Percentiles rank a stretch among this genome's conserved stretches.
Evolutionary conservation across 2,888 invertebrate species (phyloP).

Genomic region (Ditula angustiorana): DNA sequence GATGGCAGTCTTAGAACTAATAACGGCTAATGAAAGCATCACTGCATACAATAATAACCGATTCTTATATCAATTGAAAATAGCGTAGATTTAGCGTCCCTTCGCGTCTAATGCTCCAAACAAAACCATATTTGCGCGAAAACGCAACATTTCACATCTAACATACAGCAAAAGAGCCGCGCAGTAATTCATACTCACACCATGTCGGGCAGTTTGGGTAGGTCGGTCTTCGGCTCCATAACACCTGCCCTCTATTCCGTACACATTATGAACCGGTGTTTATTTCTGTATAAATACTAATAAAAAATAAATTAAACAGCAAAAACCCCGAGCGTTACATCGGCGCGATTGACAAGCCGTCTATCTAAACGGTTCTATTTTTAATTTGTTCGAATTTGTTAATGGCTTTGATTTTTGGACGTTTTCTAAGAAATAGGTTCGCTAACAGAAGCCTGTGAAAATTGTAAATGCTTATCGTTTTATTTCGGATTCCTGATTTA

Average conservation of each 20-base stretch:
- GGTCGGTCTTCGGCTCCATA: constrained; percentile 67
- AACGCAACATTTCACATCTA: not conserved
- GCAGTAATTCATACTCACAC: constrained; percentile 61
- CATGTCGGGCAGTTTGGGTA: constrained; percentile 68
- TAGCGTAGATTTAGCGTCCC: too few relatives aligned
- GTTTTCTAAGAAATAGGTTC: constrained; percentile 5
- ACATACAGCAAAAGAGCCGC: not conserved
- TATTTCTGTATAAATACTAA: constrained; percentile 3
- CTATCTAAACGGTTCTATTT: constrained; percentile 49
- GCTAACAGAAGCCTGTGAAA: not conserved
- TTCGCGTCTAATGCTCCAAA: too few relatives aligned
- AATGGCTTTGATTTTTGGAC: not conserved
- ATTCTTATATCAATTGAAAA: too few relatives aligned
- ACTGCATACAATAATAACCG: too few relatives aligned
- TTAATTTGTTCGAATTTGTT: constrained; percentile 34
- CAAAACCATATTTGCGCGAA: too few relatives aligned
- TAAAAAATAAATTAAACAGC: constrained; percentile 37
- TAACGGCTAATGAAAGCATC: too few relatives aligned
- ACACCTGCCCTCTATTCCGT: constrained; percentile 13
- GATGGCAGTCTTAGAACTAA: too few relatives aligned
- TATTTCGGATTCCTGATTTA: too few relatives aligned
- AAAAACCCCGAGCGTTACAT: constrained; percentile 17
- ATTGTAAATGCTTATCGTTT: too few relatives aligned
- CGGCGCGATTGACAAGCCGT: constrained; percentile 41
- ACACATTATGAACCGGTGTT: constrained; percentile 22